Conservation (phyloP, 2,113 vertebrate species). For the Rana temporaria region DNA sequence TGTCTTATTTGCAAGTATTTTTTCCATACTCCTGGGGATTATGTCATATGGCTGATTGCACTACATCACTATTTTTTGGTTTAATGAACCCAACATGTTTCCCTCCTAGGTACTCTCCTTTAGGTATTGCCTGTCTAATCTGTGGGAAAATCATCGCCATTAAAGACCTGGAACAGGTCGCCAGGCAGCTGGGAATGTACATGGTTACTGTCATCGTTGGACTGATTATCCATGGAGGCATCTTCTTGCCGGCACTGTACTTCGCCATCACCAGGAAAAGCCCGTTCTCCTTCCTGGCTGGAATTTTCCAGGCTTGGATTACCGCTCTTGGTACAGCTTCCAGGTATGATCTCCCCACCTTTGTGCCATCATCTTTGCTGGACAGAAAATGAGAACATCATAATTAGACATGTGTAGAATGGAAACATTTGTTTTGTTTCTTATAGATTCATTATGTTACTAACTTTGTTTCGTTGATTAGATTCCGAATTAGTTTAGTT, state of each 20-base stretch:
- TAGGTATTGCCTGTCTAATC: constrained; percentile 97
- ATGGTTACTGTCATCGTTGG: constrained; percentile 97
- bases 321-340: constrained; percentile 97
- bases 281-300: constrained; percentile 93
- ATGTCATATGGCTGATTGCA: too few species aligned
- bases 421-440: too few species aligned
- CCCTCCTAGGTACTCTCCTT: constrained; percentile 89
- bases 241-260: constrained; percentile 95
- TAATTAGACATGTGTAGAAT: too few species aligned
- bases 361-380: too few species aligned
- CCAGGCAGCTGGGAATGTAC: constrained; percentile 96
- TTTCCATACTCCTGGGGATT: too few species aligned
- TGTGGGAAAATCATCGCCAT: constrained; percentile 99
- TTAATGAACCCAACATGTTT: not conserved
- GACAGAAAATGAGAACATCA: too few species aligned
- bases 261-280: constrained; percentile 96
- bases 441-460: too few species aligned
- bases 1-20: too few species aligned
- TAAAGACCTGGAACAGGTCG: constrained; percentile 95
- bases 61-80: too few species aligned
- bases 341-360: constrained; percentile 75
- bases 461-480: too few species aligned
- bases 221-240: constrained; percentile 94
- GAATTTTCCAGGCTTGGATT: constrained; percentile 99
- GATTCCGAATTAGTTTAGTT: too few species aligned